Conservation (phyloP, 2,797 vertebrate genomes). For the Botia kubotai region DNA sequence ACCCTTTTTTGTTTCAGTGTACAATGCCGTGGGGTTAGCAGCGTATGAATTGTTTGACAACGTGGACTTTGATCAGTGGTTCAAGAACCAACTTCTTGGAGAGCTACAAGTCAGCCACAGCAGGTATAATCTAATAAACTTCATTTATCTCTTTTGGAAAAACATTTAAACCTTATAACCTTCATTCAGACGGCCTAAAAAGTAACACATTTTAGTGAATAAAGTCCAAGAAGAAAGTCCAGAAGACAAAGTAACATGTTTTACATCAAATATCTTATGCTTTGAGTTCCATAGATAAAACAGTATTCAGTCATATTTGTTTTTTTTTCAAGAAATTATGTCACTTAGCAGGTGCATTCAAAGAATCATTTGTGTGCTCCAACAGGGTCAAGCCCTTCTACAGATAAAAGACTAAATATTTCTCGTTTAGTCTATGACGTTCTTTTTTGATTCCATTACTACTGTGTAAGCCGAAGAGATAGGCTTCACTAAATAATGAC, state of each 20-base stretch:
- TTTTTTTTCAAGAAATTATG: conserved; percentile 50
- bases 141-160: background rate
- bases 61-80: conserved; percentile 98
- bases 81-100: conserved; percentile 93
- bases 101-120: conserved; percentile 93
- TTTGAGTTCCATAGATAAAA: conserved; percentile 12
- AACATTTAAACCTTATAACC: background rate
- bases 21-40: conserved; percentile 94
- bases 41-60: conserved; percentile 97
- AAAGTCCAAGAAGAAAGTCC: background rate
- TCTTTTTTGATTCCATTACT: conserved; percentile 34
- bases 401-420: conserved; percentile 50
- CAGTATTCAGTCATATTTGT: background rate
- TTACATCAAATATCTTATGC: background rate
- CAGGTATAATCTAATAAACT: conserved; percentile 79
- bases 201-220: background rate
- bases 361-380: conserved; percentile 24
- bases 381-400: conserved; percentile 3
- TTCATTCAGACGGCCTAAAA: background rate
- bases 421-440: conserved; percentile 6
- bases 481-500: conserved; percentile 24
- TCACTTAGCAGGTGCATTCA: conserved; percentile 57
- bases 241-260: background rate
- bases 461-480: conserved; percentile 33
- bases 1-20: conserved; percentile 79